Base-by-base conservation (phyloP, 2,888 invertebrate genomes). In the Trilocha varians region DNA sequence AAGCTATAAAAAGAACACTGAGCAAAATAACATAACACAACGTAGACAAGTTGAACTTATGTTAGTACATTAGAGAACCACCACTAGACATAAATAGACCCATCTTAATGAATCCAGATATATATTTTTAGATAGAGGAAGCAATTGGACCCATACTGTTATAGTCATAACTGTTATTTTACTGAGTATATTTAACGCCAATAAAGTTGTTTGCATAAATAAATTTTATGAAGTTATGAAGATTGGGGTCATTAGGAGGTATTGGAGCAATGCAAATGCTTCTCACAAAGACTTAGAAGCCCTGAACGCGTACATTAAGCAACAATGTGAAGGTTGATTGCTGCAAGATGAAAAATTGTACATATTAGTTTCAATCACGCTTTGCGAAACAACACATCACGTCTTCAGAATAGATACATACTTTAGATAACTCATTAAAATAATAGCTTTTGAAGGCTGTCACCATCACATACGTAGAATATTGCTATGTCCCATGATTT, bases 261-360 rank as follows among this genome's bases (percentile, higher is more conserved):
- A 25, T 25, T 25, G 25, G 5, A 11, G 25, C 25, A 6, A 25
- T 25, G 25, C 25, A 25, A 25, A 25, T 25, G 11, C 6, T 25
- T 11, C 25, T 25, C 6, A 25, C 11, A 25, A 25, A 25, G 16
- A 34, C 13, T 16, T 16, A n/a, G 2, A 15, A 16, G 16, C 36
- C n/a, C n/a, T 16, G 13, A 18, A 9, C 25, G 25, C 32, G 16
- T 44, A 46, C 39, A 39, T 52, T 48, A 46, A 44, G 37, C 45
- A 56, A 58, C 39, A 18, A 47, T 44, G 43, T 43, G 57, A 67
- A 70, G 65, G 68, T 54, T 43, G 50, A 59, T 66, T 65, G 62
- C 60, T 55, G 49, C 43, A 42, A 55, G 56, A 65, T 63, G 55
- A 65, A 65, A 65, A 65, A 64, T 65, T 57, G 53, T 50, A 54